These are phyloP conservation scores for Belonocnema kinseyi DNA, from an alignment of 1,140 invertebrate species.

Conservation along the genomic window DNA sequence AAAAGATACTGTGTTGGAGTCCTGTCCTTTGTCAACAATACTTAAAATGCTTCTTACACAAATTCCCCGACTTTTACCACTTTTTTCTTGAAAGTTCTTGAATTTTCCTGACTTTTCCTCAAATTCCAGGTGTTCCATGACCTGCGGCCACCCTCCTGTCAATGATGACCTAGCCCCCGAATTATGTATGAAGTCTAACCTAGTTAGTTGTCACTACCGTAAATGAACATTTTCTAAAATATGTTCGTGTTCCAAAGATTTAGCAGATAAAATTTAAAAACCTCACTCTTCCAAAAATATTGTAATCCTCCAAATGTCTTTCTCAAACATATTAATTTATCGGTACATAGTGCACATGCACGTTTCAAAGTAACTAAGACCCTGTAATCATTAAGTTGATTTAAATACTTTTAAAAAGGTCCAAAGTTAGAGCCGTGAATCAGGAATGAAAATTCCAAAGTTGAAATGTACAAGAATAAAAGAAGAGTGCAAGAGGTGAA, in stretches of 20 bases:
- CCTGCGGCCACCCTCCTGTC: background rate
- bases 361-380: background rate
- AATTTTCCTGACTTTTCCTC: too few species aligned
- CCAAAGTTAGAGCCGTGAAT: background rate
- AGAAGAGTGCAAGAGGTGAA: slow-evolving; percentile 42
- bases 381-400: slow-evolving; percentile 1
- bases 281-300: too few species aligned
- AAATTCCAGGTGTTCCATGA: too few species aligned
- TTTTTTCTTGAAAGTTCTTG: too few species aligned
- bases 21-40: too few species aligned
- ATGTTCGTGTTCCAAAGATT: too few species aligned
- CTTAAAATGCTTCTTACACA: too few species aligned
- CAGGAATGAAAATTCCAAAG: slow-evolving; percentile 22
- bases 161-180: background rate
- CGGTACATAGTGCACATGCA: slow-evolving; percentile 7
- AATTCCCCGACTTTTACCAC: too few species aligned
- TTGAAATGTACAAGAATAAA: slow-evolving; percentile 36
- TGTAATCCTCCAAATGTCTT: too few species aligned
- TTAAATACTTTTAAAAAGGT: background rate
- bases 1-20: too few species aligned
- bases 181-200: background rate
- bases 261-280: too few species aligned
- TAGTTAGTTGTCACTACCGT: background rate
- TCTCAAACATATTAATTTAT: too few species aligned
- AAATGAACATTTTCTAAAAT: background rate